Evolutionary conservation across 2,113 vertebrate genomes (phyloP), one percentile per base, ranked within the genome.

Genomic region (Gorilla gorilla): DNA sequence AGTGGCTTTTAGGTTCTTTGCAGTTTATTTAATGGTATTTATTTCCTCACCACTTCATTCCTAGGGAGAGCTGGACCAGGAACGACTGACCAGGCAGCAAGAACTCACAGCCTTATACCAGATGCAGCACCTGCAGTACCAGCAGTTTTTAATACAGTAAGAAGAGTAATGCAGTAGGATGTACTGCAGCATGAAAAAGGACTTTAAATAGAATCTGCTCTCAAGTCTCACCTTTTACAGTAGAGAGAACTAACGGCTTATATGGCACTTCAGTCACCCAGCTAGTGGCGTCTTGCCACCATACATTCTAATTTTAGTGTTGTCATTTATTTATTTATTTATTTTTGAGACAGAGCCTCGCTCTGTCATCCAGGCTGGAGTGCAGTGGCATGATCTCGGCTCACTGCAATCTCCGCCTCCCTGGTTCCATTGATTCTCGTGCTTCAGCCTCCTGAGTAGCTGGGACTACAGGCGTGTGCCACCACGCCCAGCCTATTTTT

Each of bases 61-160:
- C 5, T 22, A 99, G 99, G 99, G 99, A 0, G 99, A 99, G 80
- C 98, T 99, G 98, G 99, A 99, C 98, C 99, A 99, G 97, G 99
- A 99, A 96, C 99, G 99, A 97, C 97, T 99, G 93, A 99, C 99
- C 92, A 99, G 99, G 95, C 99, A 99, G 38, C 99, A 99, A 90
- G 99, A 99, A 97, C 97, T 99, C 90, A 99, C 99, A 57, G 99
- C 99, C 96, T 98, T 99, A 91, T 99, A 99, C 98, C 99, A 99
- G 96, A 99, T 99, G 98, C 99, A 99, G 94, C 99, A 99, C 89
- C 99, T 99, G 92, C 99, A 99, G 97, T 99, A 99, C 98, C 99
- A 99, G 97, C 99, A 99, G 96, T 99, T 99, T 98, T 98, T 99
- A 97, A 99, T 99, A 98, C 99, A 99, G 99, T 99, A 99, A 96